These are phyloP conservation scores for Aphidoletes aphidimyza DNA, from an alignment of 2,888 invertebrate species.

Conservation along the genomic window DNA sequence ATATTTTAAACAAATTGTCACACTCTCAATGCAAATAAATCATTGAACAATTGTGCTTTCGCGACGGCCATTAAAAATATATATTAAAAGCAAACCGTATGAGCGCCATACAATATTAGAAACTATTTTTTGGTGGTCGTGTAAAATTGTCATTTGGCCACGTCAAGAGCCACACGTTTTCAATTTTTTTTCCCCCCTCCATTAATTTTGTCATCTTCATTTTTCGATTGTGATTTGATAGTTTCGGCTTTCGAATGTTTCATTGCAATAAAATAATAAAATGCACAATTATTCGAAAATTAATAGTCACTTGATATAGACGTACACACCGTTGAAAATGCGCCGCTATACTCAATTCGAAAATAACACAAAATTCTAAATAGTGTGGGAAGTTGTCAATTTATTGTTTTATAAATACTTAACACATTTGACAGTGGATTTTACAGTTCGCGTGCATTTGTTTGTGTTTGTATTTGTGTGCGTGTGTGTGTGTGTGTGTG, in stretches of 20 bases:
- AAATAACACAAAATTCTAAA: background rate
- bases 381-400: slow-evolving; percentile 54
- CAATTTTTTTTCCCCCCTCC: background rate
- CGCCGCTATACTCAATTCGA: background rate
- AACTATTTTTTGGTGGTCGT: slow-evolving; percentile 26
- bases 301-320: slow-evolving; percentile 39
- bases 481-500: background rate
- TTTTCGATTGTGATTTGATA: slow-evolving; percentile 12
- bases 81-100: background rate
- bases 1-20: slow-evolving; percentile 54
- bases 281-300: slow-evolving; percentile 1
- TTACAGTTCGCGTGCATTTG: background rate
- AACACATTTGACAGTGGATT: background rate
- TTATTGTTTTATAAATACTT: slow-evolving; percentile 54
- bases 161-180: background rate
- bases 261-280: slow-evolving; percentile 47
- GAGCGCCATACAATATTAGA: background rate
- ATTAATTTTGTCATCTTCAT: background rate
- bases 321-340: background rate
- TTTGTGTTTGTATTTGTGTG: background rate
- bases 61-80: slow-evolving; percentile 33
- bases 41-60: slow-evolving; percentile 48
- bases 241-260: background rate
- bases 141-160: background rate
- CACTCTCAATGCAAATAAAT: slow-evolving; percentile 45